These are phyloP conservation scores for Atta texana DNA, from an alignment of 1,140 invertebrate species.

Conservation along the genomic window DNA sequence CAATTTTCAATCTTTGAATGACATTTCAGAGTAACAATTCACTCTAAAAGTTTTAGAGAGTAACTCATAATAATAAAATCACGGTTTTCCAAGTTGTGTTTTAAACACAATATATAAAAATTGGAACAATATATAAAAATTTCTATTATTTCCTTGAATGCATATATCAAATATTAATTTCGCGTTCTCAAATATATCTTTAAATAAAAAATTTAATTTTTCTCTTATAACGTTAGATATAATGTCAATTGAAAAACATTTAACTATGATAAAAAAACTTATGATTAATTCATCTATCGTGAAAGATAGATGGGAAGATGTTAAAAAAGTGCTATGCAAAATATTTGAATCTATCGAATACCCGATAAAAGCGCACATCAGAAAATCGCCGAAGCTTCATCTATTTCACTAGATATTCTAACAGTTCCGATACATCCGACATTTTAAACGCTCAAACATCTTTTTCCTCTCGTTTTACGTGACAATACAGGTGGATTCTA, in stretches of 20 bases:
- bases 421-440: constrained; percentile 21
- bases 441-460: constrained; percentile 55
- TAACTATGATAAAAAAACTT: neutral
- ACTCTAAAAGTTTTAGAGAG: too few species aligned
- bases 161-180: neutral
- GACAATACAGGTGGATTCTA: constrained; percentile 58
- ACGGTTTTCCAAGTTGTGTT: too few species aligned
- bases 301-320: neutral
- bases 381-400: constrained; percentile 25
- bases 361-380: constrained; percentile 5
- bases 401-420: constrained; percentile 36
- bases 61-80: too few species aligned
- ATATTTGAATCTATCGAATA: neutral
- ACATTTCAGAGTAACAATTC: too few species aligned
- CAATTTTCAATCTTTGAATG: too few species aligned
- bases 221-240: neutral
- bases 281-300: neutral
- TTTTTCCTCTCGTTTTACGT: constrained; percentile 37
- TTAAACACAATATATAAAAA: too few species aligned
- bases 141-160: too few species aligned
- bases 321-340: constrained; percentile 3
- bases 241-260: neutral
- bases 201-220: neutral
- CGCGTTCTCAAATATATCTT: neutral
- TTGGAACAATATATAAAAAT: too few species aligned